These are phyloP conservation scores for Batillaria attramentaria DNA, from an alignment of 1,140 invertebrate genomes.

Conservation along the genomic window DNA sequence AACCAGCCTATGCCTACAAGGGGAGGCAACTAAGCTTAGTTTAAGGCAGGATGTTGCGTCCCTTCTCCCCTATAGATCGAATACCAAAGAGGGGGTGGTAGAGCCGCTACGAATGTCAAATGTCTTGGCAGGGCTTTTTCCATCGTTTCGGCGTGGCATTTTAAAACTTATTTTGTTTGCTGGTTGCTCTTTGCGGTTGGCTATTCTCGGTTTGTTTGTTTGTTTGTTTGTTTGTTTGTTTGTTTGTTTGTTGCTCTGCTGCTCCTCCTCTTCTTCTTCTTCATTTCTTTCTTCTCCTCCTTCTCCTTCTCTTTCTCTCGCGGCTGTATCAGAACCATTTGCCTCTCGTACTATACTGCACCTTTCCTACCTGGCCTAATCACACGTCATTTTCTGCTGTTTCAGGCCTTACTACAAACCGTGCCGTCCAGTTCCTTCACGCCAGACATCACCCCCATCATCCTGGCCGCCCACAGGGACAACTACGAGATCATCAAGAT, in stretches of 20 bases:
- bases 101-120: background rate
- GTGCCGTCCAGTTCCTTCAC: conserved; percentile 80
- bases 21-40: background rate
- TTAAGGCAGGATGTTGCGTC: background rate
- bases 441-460: conserved; percentile 95
- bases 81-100: too few species aligned
- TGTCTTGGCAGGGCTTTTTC: background rate
- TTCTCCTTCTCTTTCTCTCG: too few species aligned
- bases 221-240: background rate
- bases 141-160: background rate
- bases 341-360: background rate
- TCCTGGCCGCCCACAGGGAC: conserved; percentile 94
- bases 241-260: background rate
- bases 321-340: too few species aligned
- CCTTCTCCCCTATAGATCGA: background rate
- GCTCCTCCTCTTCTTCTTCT: too few species aligned
- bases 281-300: too few species aligned
- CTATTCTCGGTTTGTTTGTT: background rate
- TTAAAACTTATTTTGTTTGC: too few species aligned
- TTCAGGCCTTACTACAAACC: conserved; percentile 50
- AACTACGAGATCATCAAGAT: conserved; percentile 99
- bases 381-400: too few species aligned
- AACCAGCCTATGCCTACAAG: too few species aligned
- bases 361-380: background rate
- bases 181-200: background rate